Evolutionary conservation across 1,140 invertebrate genomes (phyloP).

Genomic region (Conus ventricosus): DNA sequence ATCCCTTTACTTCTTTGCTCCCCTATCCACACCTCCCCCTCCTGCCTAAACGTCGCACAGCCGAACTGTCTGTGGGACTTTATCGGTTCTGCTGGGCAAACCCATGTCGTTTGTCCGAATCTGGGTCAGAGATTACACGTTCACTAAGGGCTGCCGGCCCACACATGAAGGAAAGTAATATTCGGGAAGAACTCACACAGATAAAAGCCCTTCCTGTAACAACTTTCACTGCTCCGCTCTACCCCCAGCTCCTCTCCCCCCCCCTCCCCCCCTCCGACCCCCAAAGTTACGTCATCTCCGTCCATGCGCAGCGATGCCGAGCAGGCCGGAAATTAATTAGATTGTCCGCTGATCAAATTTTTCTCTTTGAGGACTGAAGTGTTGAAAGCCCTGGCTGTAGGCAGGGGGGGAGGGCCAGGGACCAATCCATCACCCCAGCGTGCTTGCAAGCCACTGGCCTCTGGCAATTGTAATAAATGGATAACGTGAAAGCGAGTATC

Average conservation of each 20-base stretch:
- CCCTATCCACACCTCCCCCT: too few species aligned
- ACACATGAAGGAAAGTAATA: conserved; percentile 4
- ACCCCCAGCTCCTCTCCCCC: background rate
- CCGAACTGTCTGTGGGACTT: too few species aligned
- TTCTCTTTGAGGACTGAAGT: conserved; percentile 35
- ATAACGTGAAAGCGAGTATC: conserved; percentile 15
- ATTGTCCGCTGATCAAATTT: conserved; percentile 35
- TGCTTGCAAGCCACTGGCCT: background rate
- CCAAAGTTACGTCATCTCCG: conserved; percentile 3
- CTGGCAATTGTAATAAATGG: conserved; percentile 24
- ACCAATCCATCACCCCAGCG: background rate
- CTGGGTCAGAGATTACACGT: background rate
- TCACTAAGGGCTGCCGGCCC: background rate
- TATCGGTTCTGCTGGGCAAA: too few species aligned
- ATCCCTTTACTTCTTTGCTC: too few species aligned
- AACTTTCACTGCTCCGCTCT: background rate
- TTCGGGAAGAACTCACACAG: conserved; percentile 2
- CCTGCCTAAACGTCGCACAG: too few species aligned
- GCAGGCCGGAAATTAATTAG: conserved; percentile 39
- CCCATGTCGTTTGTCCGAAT: too few species aligned
- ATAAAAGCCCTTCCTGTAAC: background rate
- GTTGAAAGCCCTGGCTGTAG: background rate
- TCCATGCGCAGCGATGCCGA: conserved; percentile 21
- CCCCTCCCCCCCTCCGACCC: background rate
- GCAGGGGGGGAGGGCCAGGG: background rate